Conservation (phyloP, 2,888 invertebrate genomes). For the Gymnoscelis rufifasciata region DNA sequence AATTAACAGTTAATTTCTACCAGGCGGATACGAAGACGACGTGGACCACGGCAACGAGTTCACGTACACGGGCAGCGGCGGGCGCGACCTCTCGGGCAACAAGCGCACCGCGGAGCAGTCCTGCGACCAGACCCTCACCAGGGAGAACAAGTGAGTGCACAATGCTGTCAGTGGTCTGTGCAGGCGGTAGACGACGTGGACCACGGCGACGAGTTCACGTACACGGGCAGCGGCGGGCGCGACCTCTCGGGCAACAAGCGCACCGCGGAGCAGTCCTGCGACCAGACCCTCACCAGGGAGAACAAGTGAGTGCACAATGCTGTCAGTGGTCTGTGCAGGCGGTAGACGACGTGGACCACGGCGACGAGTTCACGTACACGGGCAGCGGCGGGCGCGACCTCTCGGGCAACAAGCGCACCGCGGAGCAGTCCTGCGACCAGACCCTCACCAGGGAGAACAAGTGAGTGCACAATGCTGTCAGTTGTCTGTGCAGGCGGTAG, state of each 20-base stretch:
- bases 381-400: conserved; percentile 91
- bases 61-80: conserved; percentile 91
- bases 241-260: conserved; percentile 91
- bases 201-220: conserved; percentile 87
- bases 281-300: conserved; percentile 86
- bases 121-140: conserved; percentile 86
- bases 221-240: conserved; percentile 91
- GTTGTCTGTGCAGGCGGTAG: too few species aligned
- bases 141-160: conserved; percentile 88
- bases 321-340: too few species aligned
- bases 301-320: too few species aligned
- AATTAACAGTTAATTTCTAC: too few species aligned
- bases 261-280: conserved; percentile 87
- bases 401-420: conserved; percentile 89
- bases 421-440: conserved; percentile 89
- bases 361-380: conserved; percentile 89
- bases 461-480: too few species aligned
- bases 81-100: conserved; percentile 89
- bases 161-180: too few species aligned
- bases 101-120: conserved; percentile 89
- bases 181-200: conserved; percentile 84
- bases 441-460: conserved; percentile 87
- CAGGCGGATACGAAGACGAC: conserved; percentile 78
- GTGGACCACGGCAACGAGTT: conserved; percentile 89
- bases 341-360: conserved; percentile 86